Conservation (phyloP, 2,888 invertebrate genomes). For the Melanargia galathea region DNA sequence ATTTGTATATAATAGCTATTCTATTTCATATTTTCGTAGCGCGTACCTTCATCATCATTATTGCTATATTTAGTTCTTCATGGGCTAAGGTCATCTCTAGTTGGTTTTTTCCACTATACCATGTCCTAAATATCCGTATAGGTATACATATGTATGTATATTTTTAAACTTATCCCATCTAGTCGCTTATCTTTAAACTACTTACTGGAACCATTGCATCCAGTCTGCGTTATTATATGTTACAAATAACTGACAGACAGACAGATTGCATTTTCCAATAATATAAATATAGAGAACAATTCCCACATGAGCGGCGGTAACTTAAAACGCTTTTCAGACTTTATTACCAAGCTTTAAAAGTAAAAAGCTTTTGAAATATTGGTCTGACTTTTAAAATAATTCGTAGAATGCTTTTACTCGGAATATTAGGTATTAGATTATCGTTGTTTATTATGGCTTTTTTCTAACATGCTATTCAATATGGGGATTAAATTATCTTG, state of each 20-base stretch:
- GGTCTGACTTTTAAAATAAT: slow-evolving; percentile 16
- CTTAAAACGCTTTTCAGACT: slow-evolving; percentile 28
- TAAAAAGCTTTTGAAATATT: slow-evolving; percentile 18
- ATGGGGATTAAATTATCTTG: background rate
- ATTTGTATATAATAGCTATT: too few relatives aligned
- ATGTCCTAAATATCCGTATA: too few relatives aligned
- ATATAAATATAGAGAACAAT: slow-evolving; percentile 22
- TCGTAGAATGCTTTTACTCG: slow-evolving; percentile 8
- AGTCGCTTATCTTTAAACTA: background rate
- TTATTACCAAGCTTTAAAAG: slow-evolving; percentile 19
- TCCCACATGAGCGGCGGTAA: slow-evolving; percentile 14
- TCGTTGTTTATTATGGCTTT: background rate
- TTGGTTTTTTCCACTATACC: background rate
- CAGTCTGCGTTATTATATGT: slow-evolving; percentile 12
- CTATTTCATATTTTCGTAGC: background rate
- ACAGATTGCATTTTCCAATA: slow-evolving; percentile 23
- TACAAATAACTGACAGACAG: slow-evolving; percentile 22
- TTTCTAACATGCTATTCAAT: background rate
- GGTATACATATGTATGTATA: too few relatives aligned
- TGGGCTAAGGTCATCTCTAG: background rate
- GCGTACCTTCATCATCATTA: background rate
- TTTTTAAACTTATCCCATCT: background rate
- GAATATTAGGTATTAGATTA: slow-evolving; percentile 5
- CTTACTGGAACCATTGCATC: background rate
- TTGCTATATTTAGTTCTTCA: background rate